phyloP scores from a whole-genome alignment of 2,113 vertebrate species.

The Ifrita kowaldi region DNA sequence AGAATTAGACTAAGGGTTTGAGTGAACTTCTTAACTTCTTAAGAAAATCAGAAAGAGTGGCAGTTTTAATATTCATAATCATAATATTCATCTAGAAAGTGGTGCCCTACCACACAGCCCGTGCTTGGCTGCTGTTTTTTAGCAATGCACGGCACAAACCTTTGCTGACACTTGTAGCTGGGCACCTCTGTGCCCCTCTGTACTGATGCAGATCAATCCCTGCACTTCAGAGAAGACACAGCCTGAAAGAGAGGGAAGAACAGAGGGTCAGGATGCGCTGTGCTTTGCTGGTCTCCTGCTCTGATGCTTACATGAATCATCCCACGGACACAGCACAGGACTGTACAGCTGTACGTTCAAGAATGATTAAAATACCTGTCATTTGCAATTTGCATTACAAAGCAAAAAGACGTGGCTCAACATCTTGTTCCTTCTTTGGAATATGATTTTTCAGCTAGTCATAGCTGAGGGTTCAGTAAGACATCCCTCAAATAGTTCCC shows the following conservation, averaged over 20 bases:
- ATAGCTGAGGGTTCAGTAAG: background rate
- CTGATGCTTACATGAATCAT: background rate
- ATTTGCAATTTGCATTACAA: background rate
- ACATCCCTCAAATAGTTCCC: background rate
- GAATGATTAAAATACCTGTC: background rate
- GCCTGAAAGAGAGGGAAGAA: background rate
- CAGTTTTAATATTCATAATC: background rate
- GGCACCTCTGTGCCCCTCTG: background rate
- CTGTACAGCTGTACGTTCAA: background rate
- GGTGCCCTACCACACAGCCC: no score
- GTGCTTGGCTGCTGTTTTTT: background rate
- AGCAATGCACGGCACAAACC: background rate
- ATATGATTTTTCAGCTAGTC: background rate
- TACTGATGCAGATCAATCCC: background rate
- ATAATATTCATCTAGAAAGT: background rate
- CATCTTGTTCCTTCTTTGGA: background rate
- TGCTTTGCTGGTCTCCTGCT: background rate
- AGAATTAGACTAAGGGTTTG: background rate
- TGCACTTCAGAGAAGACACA: background rate
- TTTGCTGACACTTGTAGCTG: fast-evolving
- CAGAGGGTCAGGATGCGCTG: fast-evolving
- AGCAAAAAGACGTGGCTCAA: background rate
- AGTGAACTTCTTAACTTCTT: background rate
- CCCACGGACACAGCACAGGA: background rate
- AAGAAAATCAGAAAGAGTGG: background rate